A percentile compares a stretch with the other conserved stretches of the same genome.
Conservation (phyloP, 2,797 vertebrate genomes). For the Erpetoichthys calabaricus region DNA sequence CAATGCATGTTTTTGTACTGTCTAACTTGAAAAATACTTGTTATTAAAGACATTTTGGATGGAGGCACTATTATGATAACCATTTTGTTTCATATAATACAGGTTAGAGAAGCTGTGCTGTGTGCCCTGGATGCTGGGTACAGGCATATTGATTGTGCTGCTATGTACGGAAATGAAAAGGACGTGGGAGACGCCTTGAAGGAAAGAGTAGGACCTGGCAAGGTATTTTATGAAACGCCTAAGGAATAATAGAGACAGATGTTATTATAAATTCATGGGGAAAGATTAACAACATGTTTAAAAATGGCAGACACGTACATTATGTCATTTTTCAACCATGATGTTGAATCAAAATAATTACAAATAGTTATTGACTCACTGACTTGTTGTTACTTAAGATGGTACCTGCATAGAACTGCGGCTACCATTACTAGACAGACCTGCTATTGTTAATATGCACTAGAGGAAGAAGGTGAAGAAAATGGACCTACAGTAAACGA, state of each 20-base stretch:
- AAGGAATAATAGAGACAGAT: too few relatives aligned
- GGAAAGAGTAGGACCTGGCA: slow-evolving; percentile 36
- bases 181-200: slow-evolving; percentile 49
- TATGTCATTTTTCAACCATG: not conserved
- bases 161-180: slow-evolving; percentile 48
- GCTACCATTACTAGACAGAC: too few relatives aligned
- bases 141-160: slow-evolving; percentile 55
- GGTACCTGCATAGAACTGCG: too few relatives aligned
- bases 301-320: not conserved
- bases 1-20: not conserved
- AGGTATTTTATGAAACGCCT: slow-evolving; percentile 27
- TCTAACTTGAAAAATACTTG: too few relatives aligned
- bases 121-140: slow-evolving; percentile 50
- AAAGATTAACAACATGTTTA: too few relatives aligned
- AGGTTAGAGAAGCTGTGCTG: slow-evolving; percentile 51
- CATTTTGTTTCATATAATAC: not conserved
- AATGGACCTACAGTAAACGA: too few relatives aligned
- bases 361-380: not conserved
- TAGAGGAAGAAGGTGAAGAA: too few relatives aligned
- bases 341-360: not conserved
- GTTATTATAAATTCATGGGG: too few relatives aligned
- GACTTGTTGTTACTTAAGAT: too few relatives aligned
- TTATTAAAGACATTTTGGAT: too few relatives aligned
- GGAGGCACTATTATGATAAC: too few relatives aligned
- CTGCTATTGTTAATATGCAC: too few relatives aligned